These are phyloP conservation scores for Hirtodrosophila cameraria DNA, from an alignment of 2,888 invertebrate genomes.

Conservation along the genomic window DNA sequence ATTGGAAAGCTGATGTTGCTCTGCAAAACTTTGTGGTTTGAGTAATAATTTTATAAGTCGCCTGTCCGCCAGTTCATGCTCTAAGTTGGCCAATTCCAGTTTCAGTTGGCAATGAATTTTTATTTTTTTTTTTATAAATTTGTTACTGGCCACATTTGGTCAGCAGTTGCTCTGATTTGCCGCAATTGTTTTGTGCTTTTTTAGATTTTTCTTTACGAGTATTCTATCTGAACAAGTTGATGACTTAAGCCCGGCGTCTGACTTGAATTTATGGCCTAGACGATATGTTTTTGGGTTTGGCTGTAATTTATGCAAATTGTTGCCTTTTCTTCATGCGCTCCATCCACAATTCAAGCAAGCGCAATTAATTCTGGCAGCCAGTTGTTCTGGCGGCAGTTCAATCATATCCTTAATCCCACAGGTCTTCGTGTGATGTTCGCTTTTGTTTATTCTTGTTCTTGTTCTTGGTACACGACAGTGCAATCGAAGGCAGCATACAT, in stretches of 20 bases:
- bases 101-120: conserved; percentile 20
- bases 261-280: conserved; percentile 66
- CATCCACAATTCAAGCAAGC: not conserved
- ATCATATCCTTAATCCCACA: conserved; percentile 66
- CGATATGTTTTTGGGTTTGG: conserved; percentile 52
- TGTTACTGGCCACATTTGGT: conserved; percentile 56
- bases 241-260: conserved; percentile 69
- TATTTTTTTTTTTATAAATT: conserved; percentile 3
- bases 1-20: conserved; percentile 38
- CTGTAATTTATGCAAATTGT: conserved; percentile 74
- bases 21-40: conserved; percentile 30
- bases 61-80: too few relatives aligned
- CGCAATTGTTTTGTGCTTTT: conserved; percentile 24
- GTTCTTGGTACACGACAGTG: conserved; percentile 12
- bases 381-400: conserved; percentile 60
- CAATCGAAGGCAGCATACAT: conserved; percentile 39
- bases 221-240: conserved; percentile 39
- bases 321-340: conserved; percentile 43
- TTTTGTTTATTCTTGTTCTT: conserved; percentile 23
- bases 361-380: conserved; percentile 67
- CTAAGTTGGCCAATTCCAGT: conserved; percentile 34
- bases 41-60: conserved; percentile 55
- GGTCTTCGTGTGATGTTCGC: conserved; percentile 30
- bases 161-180: conserved; percentile 26
- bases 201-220: conserved; percentile 16